Evolutionary conservation across 2,888 invertebrate genomes (phyloP).

Genomic region (Mesopsocus fuscifrons): DNA sequence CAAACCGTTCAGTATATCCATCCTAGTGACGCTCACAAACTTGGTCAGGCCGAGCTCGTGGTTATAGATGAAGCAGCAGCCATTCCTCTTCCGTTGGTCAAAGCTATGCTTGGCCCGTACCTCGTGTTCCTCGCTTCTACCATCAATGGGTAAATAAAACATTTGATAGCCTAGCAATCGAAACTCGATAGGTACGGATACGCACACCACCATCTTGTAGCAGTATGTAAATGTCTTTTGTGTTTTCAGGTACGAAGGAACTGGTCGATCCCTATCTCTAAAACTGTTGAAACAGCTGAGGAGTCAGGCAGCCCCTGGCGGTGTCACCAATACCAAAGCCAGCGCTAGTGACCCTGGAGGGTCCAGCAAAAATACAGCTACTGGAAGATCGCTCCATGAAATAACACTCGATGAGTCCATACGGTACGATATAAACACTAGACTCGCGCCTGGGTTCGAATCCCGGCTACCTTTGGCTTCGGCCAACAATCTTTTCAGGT

Average conservation of each 20-base stretch:
- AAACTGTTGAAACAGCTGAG: constrained; percentile 83
- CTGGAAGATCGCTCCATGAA: constrained; percentile 32
- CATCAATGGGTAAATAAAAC: constrained; percentile 52
- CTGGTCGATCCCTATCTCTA: constrained; percentile 84
- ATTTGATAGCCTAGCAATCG: not conserved
- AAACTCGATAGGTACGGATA: not conserved
- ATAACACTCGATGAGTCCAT: constrained; percentile 85
- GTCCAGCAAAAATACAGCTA: constrained; percentile 26
- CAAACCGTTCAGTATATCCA: constrained; percentile 97
- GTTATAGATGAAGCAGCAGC: constrained; percentile 99
- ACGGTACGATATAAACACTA: no score
- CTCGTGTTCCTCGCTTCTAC: constrained; percentile 92
- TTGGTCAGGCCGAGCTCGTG: constrained; percentile 85
- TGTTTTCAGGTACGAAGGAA: constrained; percentile 66
- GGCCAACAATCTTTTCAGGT: no score
- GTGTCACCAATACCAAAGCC: constrained; percentile 25
- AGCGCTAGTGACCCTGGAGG: constrained; percentile 22
- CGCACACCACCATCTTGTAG: no score
- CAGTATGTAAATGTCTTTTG: constrained; percentile 1
- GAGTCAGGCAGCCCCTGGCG: constrained; percentile 34
- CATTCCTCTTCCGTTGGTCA: constrained; percentile 85
- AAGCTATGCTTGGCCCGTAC: constrained; percentile 75
- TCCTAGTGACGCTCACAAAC: constrained; percentile 70
- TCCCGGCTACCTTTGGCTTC: no score
- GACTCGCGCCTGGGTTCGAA: no score